Conservation (phyloP, 2,888 invertebrate species). For the Lacanobia oleracea region DNA sequence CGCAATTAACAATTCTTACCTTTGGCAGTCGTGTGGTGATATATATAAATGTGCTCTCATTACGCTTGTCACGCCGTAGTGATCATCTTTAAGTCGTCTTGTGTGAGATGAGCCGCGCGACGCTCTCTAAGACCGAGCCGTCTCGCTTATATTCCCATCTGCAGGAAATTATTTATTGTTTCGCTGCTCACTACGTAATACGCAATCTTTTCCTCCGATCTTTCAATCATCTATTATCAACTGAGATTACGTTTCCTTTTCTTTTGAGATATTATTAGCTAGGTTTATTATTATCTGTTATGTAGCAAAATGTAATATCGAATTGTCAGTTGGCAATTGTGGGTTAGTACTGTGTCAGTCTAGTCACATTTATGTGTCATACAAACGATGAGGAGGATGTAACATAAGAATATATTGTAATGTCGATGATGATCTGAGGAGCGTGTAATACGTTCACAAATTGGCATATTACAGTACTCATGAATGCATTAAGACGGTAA, state of each 20-base stretch:
- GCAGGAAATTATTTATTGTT: slow-evolving; percentile 63
- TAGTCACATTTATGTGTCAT: not conserved
- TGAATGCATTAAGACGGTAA: not conserved
- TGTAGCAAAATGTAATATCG: slow-evolving; percentile 46
- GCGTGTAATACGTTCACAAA: not conserved
- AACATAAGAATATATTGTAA: not conserved
- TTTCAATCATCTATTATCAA: slow-evolving; percentile 67
- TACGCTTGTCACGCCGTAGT: not conserved
- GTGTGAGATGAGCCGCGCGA: not conserved
- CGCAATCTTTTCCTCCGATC: slow-evolving; percentile 54
- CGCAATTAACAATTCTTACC: too few relatives aligned
- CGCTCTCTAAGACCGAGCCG: slow-evolving; percentile 20
- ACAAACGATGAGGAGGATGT: not conserved
- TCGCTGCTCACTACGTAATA: slow-evolving; percentile 47
- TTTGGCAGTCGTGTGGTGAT: not conserved
- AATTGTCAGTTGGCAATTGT: slow-evolving; percentile 31
- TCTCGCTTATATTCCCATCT: slow-evolving; percentile 30
- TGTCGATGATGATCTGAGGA: too few relatives aligned
- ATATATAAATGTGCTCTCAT: not conserved
- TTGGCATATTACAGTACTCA: not conserved
- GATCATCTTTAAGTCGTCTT: not conserved
- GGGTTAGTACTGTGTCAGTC: not conserved
- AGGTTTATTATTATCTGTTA: slow-evolving; percentile 37
- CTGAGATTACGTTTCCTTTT: slow-evolving; percentile 65
- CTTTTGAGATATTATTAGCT: slow-evolving; percentile 53